These are phyloP conservation scores for Calidris pygmaea DNA, from an alignment of 2,113 vertebrate genomes.

Conservation along the genomic window DNA sequence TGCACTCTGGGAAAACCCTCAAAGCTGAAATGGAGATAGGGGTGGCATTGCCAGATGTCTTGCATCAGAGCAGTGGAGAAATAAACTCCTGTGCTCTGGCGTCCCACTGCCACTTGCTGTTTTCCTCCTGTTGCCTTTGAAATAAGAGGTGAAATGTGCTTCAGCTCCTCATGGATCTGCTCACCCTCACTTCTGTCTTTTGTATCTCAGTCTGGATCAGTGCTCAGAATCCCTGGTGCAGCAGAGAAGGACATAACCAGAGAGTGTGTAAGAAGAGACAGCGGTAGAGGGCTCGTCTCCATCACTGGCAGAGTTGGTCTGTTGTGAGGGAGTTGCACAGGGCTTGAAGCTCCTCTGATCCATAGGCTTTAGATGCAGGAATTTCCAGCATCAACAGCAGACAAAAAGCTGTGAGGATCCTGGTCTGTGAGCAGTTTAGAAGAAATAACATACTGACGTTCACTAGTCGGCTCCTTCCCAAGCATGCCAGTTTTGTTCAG, in stretches of 20 bases:
- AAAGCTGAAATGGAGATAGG: neutral
- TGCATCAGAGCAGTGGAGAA: neutral
- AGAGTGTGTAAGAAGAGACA: neutral
- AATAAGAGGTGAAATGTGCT: neutral
- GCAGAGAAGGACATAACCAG: neutral
- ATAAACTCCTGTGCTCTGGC: neutral
- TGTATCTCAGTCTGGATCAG: neutral
- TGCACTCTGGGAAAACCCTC: neutral
- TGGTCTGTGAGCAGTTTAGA: neutral
- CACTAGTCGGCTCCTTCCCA: slow-evolving; percentile 5
- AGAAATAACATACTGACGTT: neutral
- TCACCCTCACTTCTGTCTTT: neutral
- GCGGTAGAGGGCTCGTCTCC: neutral
- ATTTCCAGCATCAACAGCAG: neutral
- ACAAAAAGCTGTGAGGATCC: neutral
- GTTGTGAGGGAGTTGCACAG: neutral
- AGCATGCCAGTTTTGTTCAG: neutral
- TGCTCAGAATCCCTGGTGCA: neutral
- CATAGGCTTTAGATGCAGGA: rapidly evolving
- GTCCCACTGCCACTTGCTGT: rapidly evolving
- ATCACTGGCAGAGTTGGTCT: neutral
- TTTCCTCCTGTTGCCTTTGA: neutral
- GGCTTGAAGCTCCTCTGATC: neutral
- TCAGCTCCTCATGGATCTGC: neutral
- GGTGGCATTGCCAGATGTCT: neutral